These are phyloP conservation scores for Drosophila helvetica DNA, from an alignment of 2,888 invertebrate genomes.

Conservation along the genomic window DNA sequence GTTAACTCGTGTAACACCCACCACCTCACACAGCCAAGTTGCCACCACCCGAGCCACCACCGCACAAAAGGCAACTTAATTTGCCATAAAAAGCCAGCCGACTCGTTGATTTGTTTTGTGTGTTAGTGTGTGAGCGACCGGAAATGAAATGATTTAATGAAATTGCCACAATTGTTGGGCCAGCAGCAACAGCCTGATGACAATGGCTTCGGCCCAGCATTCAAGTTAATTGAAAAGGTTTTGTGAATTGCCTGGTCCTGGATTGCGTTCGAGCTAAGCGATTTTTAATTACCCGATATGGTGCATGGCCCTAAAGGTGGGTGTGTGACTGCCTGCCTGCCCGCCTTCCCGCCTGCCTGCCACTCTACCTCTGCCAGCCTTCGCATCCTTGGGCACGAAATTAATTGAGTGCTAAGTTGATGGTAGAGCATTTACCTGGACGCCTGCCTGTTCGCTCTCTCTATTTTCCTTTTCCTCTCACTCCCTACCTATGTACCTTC, in stretches of 20 bases:
- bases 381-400: conserved; percentile 16
- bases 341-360: neutral
- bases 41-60: conserved; percentile 1
- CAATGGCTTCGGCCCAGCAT: conserved; percentile 55
- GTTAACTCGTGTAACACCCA: conserved; percentile 4
- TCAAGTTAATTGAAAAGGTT: conserved; percentile 73
- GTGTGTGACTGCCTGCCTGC: neutral
- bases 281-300: conserved; percentile 74
- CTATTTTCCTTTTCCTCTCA: conserved; percentile 7
- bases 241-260: conserved; percentile 33
- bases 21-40: neutral
- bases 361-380: conserved; percentile 7
- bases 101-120: conserved; percentile 68
- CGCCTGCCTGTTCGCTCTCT: conserved; percentile 11
- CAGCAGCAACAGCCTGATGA: conserved; percentile 49
- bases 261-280: conserved; percentile 53
- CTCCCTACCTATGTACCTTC: neutral
- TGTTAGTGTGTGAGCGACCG: conserved; percentile 45
- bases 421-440: conserved; percentile 8
- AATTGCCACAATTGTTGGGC: conserved; percentile 62
- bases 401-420: conserved; percentile 50
- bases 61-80: conserved; percentile 63
- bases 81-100: conserved; percentile 70
- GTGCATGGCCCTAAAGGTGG: conserved; percentile 32
- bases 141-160: conserved; percentile 81